Percentiles rank a stretch among this genome's conserved stretches.
phyloP scores from a whole-genome alignment of 1,140 invertebrate species.

The Ctenoplectra terminalis region DNA sequence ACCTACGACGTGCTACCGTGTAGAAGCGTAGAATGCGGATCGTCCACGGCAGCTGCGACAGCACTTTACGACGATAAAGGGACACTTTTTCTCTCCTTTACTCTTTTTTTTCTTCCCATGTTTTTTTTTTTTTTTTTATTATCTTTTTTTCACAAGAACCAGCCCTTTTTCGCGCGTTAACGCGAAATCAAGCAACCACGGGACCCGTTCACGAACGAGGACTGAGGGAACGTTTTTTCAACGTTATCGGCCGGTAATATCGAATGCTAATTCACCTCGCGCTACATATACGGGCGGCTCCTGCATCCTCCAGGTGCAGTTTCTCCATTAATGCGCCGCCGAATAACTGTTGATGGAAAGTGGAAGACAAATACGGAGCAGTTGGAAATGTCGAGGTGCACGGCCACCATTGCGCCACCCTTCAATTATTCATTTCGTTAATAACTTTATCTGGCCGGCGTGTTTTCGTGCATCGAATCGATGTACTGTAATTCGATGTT shows the following conservation, averaged over 20 bases:
- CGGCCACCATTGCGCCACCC: background rate
- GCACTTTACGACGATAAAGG: slow-evolving; percentile 11
- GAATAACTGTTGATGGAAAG: slow-evolving; percentile 43
- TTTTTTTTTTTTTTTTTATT: no score
- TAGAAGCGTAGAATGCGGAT: slow-evolving; percentile 59
- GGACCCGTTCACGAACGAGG: background rate
- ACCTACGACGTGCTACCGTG: slow-evolving; percentile 55
- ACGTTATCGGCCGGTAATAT: slow-evolving; percentile 45
- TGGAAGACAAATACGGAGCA: slow-evolving; percentile 43
- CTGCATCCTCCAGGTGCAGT: slow-evolving; percentile 48
- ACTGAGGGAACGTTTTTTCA: slow-evolving; percentile 3
- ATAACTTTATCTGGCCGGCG: slow-evolving; percentile 32
- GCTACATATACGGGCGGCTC: slow-evolving; percentile 39
- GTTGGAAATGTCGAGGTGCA: slow-evolving; percentile 26
- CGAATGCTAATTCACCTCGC: slow-evolving; percentile 50
- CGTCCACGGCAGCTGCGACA: slow-evolving; percentile 54
- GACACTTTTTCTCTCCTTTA: slow-evolving; percentile 23
- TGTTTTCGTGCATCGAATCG: background rate
- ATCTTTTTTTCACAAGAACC: background rate
- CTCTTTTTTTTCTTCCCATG: background rate
- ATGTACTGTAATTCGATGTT: background rate
- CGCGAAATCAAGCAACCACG: slow-evolving; percentile 27
- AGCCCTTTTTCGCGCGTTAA: slow-evolving; percentile 44
- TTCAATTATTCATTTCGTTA: slow-evolving; percentile 33
- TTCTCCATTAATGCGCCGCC: slow-evolving; percentile 58